These are phyloP conservation scores for Phrynocephalus versicolor DNA, from an alignment of 2,113 vertebrate species.

Conservation along the genomic window DNA sequence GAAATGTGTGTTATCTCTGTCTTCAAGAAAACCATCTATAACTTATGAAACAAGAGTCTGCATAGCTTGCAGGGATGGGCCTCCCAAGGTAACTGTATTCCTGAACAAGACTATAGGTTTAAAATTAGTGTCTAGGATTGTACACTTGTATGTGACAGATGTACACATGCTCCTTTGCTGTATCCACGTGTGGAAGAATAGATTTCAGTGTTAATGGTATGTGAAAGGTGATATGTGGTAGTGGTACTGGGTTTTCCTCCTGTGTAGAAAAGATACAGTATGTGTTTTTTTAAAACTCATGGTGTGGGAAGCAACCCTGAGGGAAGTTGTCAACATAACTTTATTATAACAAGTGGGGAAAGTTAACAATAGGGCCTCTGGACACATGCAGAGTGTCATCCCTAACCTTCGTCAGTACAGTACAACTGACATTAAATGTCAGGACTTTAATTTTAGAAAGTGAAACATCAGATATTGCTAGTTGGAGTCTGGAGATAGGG, in stretches of 20 bases:
- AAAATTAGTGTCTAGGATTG: background rate
- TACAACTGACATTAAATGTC: background rate
- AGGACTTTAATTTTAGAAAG: background rate
- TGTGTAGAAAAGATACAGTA: background rate
- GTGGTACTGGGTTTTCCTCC: too few relatives aligned
- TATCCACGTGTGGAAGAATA: background rate
- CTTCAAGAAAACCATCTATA: background rate
- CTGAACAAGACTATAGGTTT: background rate
- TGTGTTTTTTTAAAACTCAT: background rate
- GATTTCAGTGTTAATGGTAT: background rate
- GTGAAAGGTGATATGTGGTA: too few relatives aligned
- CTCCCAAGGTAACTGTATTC: background rate
- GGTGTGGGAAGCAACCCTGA: background rate
- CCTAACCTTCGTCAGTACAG: background rate
- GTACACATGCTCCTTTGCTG: background rate
- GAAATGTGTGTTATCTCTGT: too few relatives aligned
- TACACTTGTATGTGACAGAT: background rate
- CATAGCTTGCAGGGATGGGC: background rate
- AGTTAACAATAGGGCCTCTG: background rate
- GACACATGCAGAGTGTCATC: background rate
- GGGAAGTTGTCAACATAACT: background rate
- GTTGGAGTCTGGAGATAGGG: background rate
- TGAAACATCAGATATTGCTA: background rate
- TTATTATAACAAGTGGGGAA: background rate
- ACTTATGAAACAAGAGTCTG: background rate